Evolutionary conservation across 2,888 invertebrate genomes (phyloP).

Genomic region (Thera obeliscata): DNA sequence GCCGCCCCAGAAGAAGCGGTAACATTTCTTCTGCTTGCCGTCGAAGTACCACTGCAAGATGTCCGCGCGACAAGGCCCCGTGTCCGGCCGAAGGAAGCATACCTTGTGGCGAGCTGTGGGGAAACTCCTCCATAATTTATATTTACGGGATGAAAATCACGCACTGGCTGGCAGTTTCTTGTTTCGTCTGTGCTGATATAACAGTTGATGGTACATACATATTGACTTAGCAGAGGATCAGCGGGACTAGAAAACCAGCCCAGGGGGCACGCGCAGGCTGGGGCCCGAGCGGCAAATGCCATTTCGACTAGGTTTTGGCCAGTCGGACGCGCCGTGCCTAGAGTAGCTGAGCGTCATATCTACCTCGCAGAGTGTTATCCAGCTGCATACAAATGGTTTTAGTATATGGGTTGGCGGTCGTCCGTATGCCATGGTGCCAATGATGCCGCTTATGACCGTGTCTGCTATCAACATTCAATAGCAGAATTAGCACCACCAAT

Average conservation of each 20-base stretch:
- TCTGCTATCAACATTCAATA: conserved; percentile 13
- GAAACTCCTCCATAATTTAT: conserved; percentile 18
- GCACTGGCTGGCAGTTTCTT: no score
- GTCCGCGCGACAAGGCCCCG: conserved; percentile 72
- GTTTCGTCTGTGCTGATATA: no score
- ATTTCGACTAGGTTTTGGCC: no score
- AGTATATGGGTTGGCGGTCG: conserved; percentile 37
- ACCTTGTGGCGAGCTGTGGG: conserved; percentile 60
- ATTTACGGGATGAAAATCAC: no score
- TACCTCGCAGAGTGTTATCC: conserved; percentile 56
- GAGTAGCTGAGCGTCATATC: background rate
- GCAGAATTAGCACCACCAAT: conserved; percentile 4
- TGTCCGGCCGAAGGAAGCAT: conserved; percentile 71
- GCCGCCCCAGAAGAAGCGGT: conserved; percentile 72
- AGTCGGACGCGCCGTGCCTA: no score
- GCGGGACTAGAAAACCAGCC: no score
- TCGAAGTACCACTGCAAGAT: conserved; percentile 73
- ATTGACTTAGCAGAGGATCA: no score
- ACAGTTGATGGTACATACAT: no score
- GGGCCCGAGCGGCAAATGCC: no score
- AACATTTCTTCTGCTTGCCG: conserved; percentile 58
- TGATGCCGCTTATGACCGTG: conserved; percentile 14
- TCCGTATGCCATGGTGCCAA: conserved; percentile 21
- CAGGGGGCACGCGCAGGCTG: no score
- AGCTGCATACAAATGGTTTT: conserved; percentile 53